Evolutionary conservation across 2,888 invertebrate genomes (phyloP), one percentile per base, ranked within the genome.

Genomic region (Phyllotreta cruciferae): DNA sequence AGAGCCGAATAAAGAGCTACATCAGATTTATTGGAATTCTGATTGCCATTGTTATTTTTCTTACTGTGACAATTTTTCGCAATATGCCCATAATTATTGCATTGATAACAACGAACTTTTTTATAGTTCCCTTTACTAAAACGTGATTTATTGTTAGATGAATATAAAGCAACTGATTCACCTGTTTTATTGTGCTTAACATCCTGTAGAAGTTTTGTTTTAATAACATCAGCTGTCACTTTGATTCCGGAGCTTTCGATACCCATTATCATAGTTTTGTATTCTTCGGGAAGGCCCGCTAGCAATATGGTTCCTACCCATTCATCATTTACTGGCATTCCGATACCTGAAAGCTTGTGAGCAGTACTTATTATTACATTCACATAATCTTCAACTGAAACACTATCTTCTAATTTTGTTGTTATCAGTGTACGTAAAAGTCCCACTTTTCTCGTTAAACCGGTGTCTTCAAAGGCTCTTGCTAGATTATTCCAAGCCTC

Each of bases 341-440:
- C 62, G 36, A 62, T 14, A 35, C 10, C 35, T 11, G 50, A 35
- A 1, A 62, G 44, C 34, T 56, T 56, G 42, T 62, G 50, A 1
- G 62, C 56, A 14, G 62, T 56, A 11, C 24, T 44, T 13, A 62
- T 42, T 47, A 67, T 60, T 8, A 24, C 56, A 39, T 63, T 56
- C 7, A 64, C 62, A 55, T 66, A 67, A 5, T 47, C 55, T 50
- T 67, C 66, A 2, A 63, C 56, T 14, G 50, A 58, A 6, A 50
- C 9, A 53, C 65, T 45, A 13, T 55, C 39, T 37, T 53, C 63
- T 36, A 67, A 45, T 14, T 14, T 56, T 11, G 67, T 60, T 5
- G 60, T 66, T 3, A 56, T 61, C 35, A 66, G 37, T 4, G 39
- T 62, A 13, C 56, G 44, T 10, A 67, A 37, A 9, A 65, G 39